These are phyloP conservation scores for Chaitophorus viminalis DNA, from an alignment of 2,888 invertebrate species.

Conservation along the genomic window DNA sequence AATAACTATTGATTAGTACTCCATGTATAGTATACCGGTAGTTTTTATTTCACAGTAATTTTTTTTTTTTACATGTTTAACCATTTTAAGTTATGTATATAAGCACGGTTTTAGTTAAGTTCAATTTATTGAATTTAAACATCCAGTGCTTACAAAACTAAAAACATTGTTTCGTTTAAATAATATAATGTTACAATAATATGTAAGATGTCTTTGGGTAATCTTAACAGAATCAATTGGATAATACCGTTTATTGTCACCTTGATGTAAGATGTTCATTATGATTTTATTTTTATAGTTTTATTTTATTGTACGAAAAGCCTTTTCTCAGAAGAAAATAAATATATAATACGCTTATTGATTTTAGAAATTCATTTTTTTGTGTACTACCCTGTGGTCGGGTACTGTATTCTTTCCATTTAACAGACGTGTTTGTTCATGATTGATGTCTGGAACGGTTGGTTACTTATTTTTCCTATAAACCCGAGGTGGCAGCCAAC, in stretches of 20 bases:
- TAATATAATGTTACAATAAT: not conserved
- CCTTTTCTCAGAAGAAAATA: not conserved
- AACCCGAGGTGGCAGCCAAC: too few species aligned
- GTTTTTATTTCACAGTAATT: not conserved
- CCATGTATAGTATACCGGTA: not conserved
- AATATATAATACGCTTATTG: conserved; percentile 12
- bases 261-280: conserved; percentile 15
- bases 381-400: not conserved
- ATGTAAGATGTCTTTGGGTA: conserved; percentile 7
- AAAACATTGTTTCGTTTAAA: not conserved
- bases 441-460: too few species aligned
- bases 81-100: not conserved
- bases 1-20: not conserved
- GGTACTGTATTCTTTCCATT: too few species aligned
- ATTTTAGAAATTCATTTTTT: not conserved
- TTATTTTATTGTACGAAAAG: not conserved
- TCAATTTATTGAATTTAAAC: conserved; percentile 2
- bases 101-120: not conserved
- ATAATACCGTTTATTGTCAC: not conserved
- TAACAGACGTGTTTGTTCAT: too few species aligned
- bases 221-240: not conserved
- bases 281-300: conserved; percentile 29
- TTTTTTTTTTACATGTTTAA: not conserved
- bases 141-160: not conserved
- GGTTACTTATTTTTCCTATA: too few species aligned